Conservation (phyloP, 2,113 vertebrate species). For the Pelmatolapia mariae region DNA sequence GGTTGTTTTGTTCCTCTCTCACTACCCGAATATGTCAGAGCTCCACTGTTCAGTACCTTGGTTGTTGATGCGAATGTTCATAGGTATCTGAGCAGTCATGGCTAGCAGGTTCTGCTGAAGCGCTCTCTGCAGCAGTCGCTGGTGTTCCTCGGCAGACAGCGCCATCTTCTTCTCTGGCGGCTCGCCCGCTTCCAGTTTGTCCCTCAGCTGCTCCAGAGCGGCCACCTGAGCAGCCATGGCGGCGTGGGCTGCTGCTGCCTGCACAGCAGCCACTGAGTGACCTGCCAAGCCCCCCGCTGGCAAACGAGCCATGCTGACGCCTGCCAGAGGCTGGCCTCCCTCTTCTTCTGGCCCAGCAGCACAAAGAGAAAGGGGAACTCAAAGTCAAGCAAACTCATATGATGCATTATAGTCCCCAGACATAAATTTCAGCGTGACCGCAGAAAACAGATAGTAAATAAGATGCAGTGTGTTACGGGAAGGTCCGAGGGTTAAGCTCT, state of each 20-base stretch:
- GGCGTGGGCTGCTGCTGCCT: conserved; percentile 79
- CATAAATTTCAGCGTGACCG: not conserved
- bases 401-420: not conserved
- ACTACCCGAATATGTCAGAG: not conserved
- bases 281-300: conserved; percentile 72
- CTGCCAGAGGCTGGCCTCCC: conserved; percentile 67
- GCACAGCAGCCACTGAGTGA: conserved; percentile 82
- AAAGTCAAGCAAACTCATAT: not conserved
- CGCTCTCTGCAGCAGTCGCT: conserved; percentile 87
- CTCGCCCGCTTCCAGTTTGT: conserved; percentile 90
- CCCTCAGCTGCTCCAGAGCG: conserved; percentile 90
- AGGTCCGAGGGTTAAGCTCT: not conserved
- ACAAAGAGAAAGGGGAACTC: not conserved
- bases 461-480: not conserved
- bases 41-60: conserved; percentile 73
- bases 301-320: conserved; percentile 70
- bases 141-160: conserved; percentile 84
- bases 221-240: conserved; percentile 84
- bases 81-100: conserved; percentile 92
- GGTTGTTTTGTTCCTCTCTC: not conserved
- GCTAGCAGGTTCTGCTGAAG: conserved; percentile 95
- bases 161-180: conserved; percentile 96
- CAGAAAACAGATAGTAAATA: not conserved
- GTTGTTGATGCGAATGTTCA: conserved; percentile 97
- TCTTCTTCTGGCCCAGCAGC: conserved; percentile 79